Conservation (phyloP, 2,888 invertebrate species). For the Smittia aterrima region DNA sequence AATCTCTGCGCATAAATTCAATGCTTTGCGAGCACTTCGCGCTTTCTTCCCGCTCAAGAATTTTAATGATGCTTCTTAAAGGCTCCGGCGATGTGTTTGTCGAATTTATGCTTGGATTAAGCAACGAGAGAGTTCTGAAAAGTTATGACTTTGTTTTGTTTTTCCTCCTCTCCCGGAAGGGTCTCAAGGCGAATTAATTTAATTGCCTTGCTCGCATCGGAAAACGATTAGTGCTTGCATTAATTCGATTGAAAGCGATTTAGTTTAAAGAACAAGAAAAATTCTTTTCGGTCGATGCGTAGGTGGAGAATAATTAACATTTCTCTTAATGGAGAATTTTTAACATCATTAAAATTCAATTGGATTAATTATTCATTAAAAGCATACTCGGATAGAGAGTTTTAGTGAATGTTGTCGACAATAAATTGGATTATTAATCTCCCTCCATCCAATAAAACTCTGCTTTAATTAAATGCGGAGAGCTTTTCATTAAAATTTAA, state of each 20-base stretch:
- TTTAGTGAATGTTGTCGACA: neutral
- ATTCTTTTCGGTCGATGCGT: neutral
- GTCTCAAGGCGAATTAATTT: neutral
- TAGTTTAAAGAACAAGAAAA: neutral
- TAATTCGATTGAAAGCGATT: neutral
- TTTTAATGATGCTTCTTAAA: neutral
- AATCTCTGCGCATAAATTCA: neutral
- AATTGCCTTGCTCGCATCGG: neutral
- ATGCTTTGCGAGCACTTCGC: neutral
- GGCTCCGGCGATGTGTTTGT: neutral
- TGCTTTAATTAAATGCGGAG: neutral
- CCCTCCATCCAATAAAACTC: neutral
- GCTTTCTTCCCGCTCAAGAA: neutral
- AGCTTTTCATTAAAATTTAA: neutral
- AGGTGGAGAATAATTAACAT: neutral
- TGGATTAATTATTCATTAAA: neutral
- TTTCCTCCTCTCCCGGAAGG: neutral
- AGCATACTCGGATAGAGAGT: neutral
- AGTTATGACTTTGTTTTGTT: neutral
- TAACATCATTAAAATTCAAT: slow-evolving; percentile 4
- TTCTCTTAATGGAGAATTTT: neutral
- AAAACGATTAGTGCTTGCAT: no score
- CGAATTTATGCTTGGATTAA: neutral
- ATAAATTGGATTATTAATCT: slow-evolving; percentile 28
- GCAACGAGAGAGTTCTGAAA: no score